Conservation (phyloP, 2,888 invertebrate genomes). For the Lasioglossum marginatum region DNA sequence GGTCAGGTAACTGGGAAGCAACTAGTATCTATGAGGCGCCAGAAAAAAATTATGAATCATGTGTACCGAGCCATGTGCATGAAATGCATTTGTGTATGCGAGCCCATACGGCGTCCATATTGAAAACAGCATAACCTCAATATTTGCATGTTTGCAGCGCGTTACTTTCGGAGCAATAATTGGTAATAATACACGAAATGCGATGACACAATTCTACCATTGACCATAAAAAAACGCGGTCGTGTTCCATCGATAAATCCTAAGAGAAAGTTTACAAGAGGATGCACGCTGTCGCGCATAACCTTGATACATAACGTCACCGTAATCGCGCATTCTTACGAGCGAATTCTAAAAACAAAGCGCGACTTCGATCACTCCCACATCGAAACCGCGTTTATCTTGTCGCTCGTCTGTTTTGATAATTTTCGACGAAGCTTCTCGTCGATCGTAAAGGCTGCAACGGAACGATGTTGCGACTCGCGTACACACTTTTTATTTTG, state of each 20-base stretch:
- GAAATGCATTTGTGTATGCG: slow-evolving; percentile 24
- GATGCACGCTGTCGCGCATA: slow-evolving; percentile 17
- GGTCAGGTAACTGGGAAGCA: slow-evolving; percentile 6
- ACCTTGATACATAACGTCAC: slow-evolving; percentile 42
- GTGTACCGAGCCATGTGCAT: slow-evolving; percentile 30
- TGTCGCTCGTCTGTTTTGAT: neutral
- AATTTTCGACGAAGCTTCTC: neutral
- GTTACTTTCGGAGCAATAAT: slow-evolving; percentile 17
- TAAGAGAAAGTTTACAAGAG: neutral
- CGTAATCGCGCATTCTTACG: slow-evolving; percentile 23
- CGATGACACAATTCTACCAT: slow-evolving; percentile 1
- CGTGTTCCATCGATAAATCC: neutral
- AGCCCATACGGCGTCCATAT: slow-evolving; percentile 43
- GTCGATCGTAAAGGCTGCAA: neutral
- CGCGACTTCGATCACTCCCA: neutral
- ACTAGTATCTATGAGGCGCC: slow-evolving; percentile 30
- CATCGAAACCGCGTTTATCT: slow-evolving; percentile 6
- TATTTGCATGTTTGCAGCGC: slow-evolving; percentile 19
- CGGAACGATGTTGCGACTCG: neutral
- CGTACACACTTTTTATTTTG: slow-evolving; percentile 6
- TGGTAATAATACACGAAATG: neutral
- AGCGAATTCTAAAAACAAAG: slow-evolving; percentile 41
- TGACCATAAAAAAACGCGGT: neutral
- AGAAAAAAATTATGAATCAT: slow-evolving; percentile 42
- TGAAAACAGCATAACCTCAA: slow-evolving; percentile 60